phyloP scores from a whole-genome alignment of 2,888 invertebrate genomes.

The Limulus polyphemus region DNA sequence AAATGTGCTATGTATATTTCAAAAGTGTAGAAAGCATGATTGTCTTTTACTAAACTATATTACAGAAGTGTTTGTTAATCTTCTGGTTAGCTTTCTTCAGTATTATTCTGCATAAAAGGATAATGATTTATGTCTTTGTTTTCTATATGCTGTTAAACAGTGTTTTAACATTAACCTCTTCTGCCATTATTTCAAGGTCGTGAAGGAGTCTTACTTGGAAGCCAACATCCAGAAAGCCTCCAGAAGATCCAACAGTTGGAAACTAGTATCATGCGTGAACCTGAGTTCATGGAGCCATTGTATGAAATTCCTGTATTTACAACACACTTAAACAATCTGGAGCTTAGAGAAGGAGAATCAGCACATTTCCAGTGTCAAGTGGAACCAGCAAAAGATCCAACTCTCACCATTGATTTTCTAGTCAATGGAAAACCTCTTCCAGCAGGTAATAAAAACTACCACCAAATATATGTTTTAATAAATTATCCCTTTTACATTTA shows the following conservation, averaged over 20 bases:
- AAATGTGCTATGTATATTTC: too few species aligned
- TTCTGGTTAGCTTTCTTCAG: too few species aligned
- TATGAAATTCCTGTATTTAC: slow-evolving; percentile 80
- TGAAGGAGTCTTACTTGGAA: slow-evolving; percentile 73
- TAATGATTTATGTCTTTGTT: background rate
- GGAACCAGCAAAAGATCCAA: slow-evolving; percentile 81
- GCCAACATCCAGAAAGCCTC: slow-evolving; percentile 76
- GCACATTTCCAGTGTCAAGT: slow-evolving; percentile 84
- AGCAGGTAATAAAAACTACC: slow-evolving; percentile 33
- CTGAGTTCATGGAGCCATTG: slow-evolving; percentile 49
- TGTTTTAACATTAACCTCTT: background rate
- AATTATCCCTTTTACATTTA: too few species aligned
- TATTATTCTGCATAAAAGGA: background rate
- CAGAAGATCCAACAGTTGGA: slow-evolving; percentile 75
- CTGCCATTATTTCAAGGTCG: slow-evolving; percentile 44
- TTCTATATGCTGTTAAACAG: background rate
- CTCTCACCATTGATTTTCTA: slow-evolving; percentile 82
- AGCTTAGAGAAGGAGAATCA: slow-evolving; percentile 73
- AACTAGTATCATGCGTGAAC: slow-evolving; percentile 50
- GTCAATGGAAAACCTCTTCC: slow-evolving; percentile 80
- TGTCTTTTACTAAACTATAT: too few species aligned
- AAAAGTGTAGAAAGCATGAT: too few species aligned
- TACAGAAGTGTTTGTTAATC: too few species aligned
- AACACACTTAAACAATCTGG: slow-evolving; percentile 76
- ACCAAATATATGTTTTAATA: too few species aligned